A percentile compares a stretch with the other conserved stretches of the same genome.
These are phyloP conservation scores for Takifugu ocellatus DNA, from an alignment of 2,797 vertebrate species.

Conservation along the genomic window DNA sequence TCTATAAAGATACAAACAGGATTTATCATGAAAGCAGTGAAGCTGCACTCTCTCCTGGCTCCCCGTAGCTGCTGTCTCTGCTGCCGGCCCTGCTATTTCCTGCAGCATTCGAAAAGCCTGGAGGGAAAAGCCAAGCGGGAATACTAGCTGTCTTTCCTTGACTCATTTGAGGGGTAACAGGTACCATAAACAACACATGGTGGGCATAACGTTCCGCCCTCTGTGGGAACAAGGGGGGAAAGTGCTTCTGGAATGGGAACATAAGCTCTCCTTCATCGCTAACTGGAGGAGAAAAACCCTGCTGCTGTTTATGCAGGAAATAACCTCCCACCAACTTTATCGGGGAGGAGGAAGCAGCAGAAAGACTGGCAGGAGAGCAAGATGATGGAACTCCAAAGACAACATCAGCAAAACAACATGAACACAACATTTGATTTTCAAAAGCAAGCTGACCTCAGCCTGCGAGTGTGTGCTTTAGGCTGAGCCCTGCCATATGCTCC, in stretches of 20 bases:
- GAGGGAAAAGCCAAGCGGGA: slow-evolving; percentile 58
- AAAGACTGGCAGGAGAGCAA: background rate
- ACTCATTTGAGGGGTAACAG: slow-evolving; percentile 70
- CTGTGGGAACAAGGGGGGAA: slow-evolving; percentile 20
- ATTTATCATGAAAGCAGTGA: slow-evolving; percentile 64
- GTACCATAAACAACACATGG: slow-evolving; percentile 58
- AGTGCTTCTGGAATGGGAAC: slow-evolving; percentile 30
- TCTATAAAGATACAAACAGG: slow-evolving; percentile 66
- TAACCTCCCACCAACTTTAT: slow-evolving; percentile 10
- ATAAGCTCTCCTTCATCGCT: slow-evolving; percentile 35
- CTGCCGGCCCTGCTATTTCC: slow-evolving; percentile 55
- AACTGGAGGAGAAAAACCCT: slow-evolving; percentile 19
- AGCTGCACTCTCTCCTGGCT: slow-evolving; percentile 46
- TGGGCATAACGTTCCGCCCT: slow-evolving; percentile 32
- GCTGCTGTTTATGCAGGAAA: slow-evolving; percentile 16
- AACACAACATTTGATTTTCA: background rate
- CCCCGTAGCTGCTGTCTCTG: slow-evolving; percentile 43
- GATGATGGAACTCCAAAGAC: background rate
- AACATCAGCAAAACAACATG: background rate
- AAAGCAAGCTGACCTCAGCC: slow-evolving; percentile 22
- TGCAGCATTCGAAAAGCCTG: slow-evolving; percentile 60
- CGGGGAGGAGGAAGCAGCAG: slow-evolving; percentile 10
- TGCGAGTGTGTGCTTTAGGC: slow-evolving; percentile 45
- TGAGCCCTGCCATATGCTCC: slow-evolving; percentile 34
- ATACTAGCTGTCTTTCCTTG: slow-evolving; percentile 63